Evolutionary conservation across 2,888 invertebrate species (phyloP), one percentile per base, ranked within the genome.

Genomic region (Odontothrips loti): DNA sequence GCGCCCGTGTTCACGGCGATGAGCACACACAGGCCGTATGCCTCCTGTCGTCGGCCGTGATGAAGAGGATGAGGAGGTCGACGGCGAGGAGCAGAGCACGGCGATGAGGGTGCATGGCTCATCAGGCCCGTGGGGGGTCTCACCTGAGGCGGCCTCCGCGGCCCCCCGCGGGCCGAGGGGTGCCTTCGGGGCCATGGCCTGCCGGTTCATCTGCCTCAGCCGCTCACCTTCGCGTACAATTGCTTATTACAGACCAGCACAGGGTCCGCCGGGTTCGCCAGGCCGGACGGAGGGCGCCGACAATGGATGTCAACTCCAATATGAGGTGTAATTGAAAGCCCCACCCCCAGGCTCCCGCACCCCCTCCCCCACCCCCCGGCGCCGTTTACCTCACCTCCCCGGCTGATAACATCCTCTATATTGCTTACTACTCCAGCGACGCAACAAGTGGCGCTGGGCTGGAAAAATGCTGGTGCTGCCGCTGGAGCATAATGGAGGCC

Each of bases 291-390:
- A 15, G 58, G 68, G 68, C 27, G 23, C 23, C 8, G 68, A 75
- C 68, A 75, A 75, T 75, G 68, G 68, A 27, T 75, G 68, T 75
- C 68, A 75, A 75, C 68, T 75, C 68, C 68, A 75, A 75, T 75
- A 75, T 75, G 68, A 75, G 68, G 12, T 27, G 68, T 75, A 75
- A 75, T 75, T 75, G 68, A 75, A 75, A 23, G 68, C 23, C 51
- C 23, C 23, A 23, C 68, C 4, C 68, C 68, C 23, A 75, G 68
- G 11, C 68, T n/a, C 20, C 68, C n/a, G 68, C 68, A 51, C 15
- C 68, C 68, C 63, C 63, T n/a, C 68, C 68, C 27, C 68, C 23
- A 27, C 68, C 68, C 68, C 23, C 68, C 51, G 51, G 51, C 51
- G 6, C 58, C 58, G 17, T 11, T 23, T 63, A n/a, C 63, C 68